Evolutionary conservation across 2,113 vertebrate genomes (phyloP).

Genomic region (Corydoras maculifer): DNA sequence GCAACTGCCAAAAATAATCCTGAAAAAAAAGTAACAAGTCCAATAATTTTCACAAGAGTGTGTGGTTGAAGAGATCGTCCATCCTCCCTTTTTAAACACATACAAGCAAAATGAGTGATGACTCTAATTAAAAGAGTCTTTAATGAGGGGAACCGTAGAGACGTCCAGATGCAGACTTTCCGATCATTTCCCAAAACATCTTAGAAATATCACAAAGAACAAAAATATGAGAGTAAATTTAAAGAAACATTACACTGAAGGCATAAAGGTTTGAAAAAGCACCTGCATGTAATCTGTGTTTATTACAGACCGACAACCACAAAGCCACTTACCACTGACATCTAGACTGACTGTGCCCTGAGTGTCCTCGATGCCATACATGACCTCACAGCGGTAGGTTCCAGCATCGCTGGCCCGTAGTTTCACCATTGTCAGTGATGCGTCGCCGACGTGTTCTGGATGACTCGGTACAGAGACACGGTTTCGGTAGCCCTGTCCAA

Average conservation of each 20-base stretch:
- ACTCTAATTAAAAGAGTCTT: conserved; percentile 55
- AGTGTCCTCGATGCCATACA: conserved; percentile 88
- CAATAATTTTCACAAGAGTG: no score
- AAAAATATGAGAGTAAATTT: no score
- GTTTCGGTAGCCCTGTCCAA: conserved; percentile 77
- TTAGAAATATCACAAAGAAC: no score
- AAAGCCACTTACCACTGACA: conserved; percentile 77
- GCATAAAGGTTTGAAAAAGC: not conserved
- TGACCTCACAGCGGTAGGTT: conserved; percentile 88
- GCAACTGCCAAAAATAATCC: no score
- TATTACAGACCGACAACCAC: not conserved
- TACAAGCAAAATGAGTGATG: conserved; percentile 51
- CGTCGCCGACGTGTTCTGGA: conserved; percentile 78
- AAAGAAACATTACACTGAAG: no score
- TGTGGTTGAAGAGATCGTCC: no score
- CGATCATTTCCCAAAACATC: conserved; percentile 45
- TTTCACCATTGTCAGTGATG: conserved; percentile 82
- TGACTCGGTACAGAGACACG: conserved; percentile 84
- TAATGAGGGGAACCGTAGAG: conserved; percentile 40
- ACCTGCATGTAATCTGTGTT: not conserved
- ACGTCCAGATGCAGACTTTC: conserved; percentile 47
- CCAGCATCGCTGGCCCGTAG: conserved; percentile 87
- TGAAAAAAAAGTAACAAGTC: no score
- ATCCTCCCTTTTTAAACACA: conserved; percentile 38
- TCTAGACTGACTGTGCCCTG: conserved; percentile 75